These are phyloP conservation scores for Kryptopterus vitreolus DNA, from an alignment of 2,797 vertebrate species.

Conservation along the genomic window DNA sequence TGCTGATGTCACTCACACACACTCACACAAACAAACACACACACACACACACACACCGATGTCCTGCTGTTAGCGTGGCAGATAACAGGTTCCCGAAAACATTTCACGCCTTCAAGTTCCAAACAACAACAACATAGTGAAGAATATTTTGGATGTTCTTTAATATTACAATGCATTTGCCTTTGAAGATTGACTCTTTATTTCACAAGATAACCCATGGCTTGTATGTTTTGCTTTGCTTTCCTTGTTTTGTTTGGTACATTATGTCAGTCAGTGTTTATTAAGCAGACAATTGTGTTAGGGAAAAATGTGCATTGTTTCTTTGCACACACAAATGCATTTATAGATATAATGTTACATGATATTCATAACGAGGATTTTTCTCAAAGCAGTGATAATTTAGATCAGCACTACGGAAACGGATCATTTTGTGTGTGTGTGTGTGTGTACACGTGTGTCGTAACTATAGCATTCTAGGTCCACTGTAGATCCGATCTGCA, in stretches of 20 bases:
- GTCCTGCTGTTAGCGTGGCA: conserved; percentile 3
- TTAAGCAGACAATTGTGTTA: too few relatives aligned
- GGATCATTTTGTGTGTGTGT: not conserved
- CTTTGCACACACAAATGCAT: too few relatives aligned
- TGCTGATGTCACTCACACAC: conserved; percentile 32
- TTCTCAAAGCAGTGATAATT: too few relatives aligned
- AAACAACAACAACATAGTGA: not conserved
- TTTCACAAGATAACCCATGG: too few relatives aligned
- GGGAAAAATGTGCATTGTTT: too few relatives aligned
- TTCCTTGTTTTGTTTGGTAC: too few relatives aligned
- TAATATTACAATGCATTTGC: not conserved
- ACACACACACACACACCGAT: not conserved
- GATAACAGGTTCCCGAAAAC: conserved; percentile 8
- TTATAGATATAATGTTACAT: too few relatives aligned
- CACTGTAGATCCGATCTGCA: not conserved
- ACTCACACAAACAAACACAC: too few relatives aligned
- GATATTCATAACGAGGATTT: too few relatives aligned
- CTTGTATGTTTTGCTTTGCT: too few relatives aligned
- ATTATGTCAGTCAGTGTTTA: too few relatives aligned
- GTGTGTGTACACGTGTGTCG: not conserved
- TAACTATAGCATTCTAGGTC: not conserved
- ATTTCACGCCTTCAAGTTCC: not conserved
- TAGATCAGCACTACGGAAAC: too few relatives aligned
- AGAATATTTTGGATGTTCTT: not conserved
- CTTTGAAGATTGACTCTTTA: not conserved